Conservation (phyloP, 2,888 invertebrate species). For the Julus scanicus region DNA sequence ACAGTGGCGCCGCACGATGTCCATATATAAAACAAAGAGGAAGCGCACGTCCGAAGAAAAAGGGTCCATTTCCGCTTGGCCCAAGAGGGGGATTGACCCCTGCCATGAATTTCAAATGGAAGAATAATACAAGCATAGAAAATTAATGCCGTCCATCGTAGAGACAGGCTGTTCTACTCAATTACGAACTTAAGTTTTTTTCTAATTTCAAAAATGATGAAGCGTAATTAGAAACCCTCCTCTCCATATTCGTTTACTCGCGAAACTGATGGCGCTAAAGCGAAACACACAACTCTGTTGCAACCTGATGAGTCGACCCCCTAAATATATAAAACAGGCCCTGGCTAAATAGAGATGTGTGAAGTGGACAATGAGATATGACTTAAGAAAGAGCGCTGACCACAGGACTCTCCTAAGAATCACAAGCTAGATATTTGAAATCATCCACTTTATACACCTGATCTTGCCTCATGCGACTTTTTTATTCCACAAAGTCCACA, state of each 20-base stretch:
- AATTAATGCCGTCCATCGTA: neutral
- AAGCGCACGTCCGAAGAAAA: slow-evolving; percentile 4
- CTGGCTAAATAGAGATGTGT: too few relatives aligned
- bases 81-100: neutral
- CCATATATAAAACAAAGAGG: neutral
- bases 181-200: neutral
- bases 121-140: neutral
- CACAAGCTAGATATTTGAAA: too few relatives aligned
- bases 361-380: too few relatives aligned
- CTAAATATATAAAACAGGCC: too few relatives aligned
- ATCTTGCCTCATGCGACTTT: too few relatives aligned
- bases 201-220: neutral
- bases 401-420: too few relatives aligned
- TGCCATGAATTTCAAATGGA: neutral
- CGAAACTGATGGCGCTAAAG: neutral
- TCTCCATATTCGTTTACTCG: slow-evolving; percentile 1
- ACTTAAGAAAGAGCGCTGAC: too few relatives aligned
- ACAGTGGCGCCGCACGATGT: neutral
- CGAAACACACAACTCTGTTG: neutral
- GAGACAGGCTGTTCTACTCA: neutral
- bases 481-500: too few relatives aligned
- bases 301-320: neutral
- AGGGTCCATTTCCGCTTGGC: slow-evolving; percentile 10
- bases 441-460: too few relatives aligned
- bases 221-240: neutral